phyloP scores from a whole-genome alignment of 2,797 vertebrate species.

The Agapornis canus region DNA sequence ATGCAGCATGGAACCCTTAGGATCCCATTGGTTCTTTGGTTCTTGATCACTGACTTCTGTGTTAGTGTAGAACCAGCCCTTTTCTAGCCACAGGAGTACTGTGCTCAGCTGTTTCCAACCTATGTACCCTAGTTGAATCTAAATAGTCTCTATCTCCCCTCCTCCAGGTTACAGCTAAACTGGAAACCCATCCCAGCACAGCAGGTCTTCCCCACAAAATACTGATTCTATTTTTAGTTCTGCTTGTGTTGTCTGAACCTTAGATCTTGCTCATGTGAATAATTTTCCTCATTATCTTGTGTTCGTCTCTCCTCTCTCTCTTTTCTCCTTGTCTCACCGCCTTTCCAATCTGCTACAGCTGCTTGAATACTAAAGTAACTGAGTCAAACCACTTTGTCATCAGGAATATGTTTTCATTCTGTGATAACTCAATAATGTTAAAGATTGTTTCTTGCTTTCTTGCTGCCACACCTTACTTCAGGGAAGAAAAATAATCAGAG shows the following conservation, averaged over 20 bases:
- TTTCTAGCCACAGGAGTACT: background rate
- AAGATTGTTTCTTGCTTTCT: conserved; percentile 11
- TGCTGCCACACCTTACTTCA: background rate
- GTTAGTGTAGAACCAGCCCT: background rate
- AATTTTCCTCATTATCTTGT: conserved; percentile 42
- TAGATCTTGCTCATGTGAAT: conserved; percentile 52
- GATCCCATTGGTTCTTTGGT: background rate
- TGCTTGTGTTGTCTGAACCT: conserved; percentile 50
- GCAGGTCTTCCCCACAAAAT: conserved; percentile 26
- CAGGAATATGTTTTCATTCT: conserved; percentile 26
- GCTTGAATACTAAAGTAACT: conserved; percentile 53
- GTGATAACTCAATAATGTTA: conserved; percentile 34
- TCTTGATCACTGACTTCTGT: background rate
- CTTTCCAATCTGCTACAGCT: conserved; percentile 42
- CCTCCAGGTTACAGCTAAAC: background rate
- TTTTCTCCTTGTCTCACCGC: conserved; percentile 31
- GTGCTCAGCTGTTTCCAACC: background rate
- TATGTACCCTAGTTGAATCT: background rate
- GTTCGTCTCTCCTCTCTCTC: conserved; percentile 16
- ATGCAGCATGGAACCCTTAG: background rate
- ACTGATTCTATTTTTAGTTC: conserved; percentile 34
- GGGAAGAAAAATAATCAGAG: background rate
- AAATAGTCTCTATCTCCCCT: background rate
- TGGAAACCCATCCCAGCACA: background rate
- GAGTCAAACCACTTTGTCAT: conserved; percentile 43